Base-by-base conservation (phyloP, 1,140 invertebrate genomes). In the Cydia fagiglandana region DNA sequence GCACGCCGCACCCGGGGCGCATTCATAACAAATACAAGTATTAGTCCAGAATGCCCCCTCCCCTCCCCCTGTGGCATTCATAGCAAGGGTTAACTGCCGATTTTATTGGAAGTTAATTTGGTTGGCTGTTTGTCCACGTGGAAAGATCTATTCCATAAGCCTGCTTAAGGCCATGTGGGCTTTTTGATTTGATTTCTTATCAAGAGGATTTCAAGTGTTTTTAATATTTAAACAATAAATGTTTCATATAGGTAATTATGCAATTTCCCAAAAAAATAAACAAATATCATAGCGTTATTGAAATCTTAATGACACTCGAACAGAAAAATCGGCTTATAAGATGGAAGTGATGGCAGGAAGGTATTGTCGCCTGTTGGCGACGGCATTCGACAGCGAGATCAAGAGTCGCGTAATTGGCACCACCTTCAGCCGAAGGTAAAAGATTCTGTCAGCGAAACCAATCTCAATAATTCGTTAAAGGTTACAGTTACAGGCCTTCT, bases 11-110 rank as follows among this genome's bases (percentile, higher is more conserved):
- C 20, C 64, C 64, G 20, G 12, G 64, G 28, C 61, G 50, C 50
- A 53, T 24, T 61, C 56, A 61, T 61, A 61, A 61, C 56, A 61
- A 61, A 61, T 61, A 61, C 56, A 61, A 61, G 56, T 61, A 61
- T 24, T 61, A 24, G 56, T 61, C 10, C 56, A 61, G 50, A 53
- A 7, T 53, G 50, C 4, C 2, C 15, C 20, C 56, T 20, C 56
- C 56, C 2, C 2, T 4, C 20, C 56, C 56, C 56, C 56, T 9
- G 56, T 7, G 56, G 7, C 56, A 61, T 61, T 24, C 56, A 24
- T 24, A 61, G n/a, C 17, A 61, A 61, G 56, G 56, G 56, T 61
- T 61, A 61, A 12, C 50, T 17, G 47, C 47, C 47, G 53, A 56
- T 56, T 61, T 61, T 61, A 61, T 61, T 61, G 20, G 56, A 24